phyloP scores from a whole-genome alignment of 2,797 vertebrate species.

The Propithecus deckenii region DNA sequence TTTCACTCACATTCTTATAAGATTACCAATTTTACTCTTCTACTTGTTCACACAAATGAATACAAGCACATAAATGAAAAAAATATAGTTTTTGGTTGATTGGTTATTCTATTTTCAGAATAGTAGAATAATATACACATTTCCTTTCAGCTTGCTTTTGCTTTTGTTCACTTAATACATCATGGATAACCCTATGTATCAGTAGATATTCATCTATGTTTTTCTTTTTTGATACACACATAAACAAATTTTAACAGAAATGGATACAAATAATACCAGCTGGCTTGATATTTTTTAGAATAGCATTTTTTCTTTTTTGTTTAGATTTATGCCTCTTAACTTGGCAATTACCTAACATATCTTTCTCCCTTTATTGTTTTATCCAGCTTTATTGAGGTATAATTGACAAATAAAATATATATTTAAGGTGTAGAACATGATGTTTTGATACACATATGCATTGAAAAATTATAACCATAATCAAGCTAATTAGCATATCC shows the following conservation, averaged over 20 bases:
- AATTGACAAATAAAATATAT: not conserved
- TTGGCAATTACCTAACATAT: not conserved
- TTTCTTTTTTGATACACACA: not conserved
- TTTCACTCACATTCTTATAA: not conserved
- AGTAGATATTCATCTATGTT: not conserved
- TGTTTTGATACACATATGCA: not conserved
- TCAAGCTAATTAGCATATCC: not conserved
- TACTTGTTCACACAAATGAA: not conserved
- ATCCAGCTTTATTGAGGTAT: not conserved
- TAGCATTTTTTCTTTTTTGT: not conserved
- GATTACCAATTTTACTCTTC: constrained; percentile 1
- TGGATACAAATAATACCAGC: not conserved
- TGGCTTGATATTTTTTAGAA: not conserved
- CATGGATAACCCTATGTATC: not conserved
- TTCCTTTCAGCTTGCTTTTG: not conserved
- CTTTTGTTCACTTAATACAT: not conserved
- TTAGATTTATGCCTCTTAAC: not conserved
- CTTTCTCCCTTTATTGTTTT: not conserved
- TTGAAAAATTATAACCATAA: not conserved
- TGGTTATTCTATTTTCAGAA: constrained; percentile 46
- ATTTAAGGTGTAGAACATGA: not conserved
- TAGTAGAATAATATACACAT: not conserved
- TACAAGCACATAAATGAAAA: not conserved
- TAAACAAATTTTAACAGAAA: not conserved
- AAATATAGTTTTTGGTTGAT: not conserved